These are phyloP conservation scores for Nemoura dubitans DNA, from an alignment of 2,888 invertebrate species.

Conservation along the genomic window DNA sequence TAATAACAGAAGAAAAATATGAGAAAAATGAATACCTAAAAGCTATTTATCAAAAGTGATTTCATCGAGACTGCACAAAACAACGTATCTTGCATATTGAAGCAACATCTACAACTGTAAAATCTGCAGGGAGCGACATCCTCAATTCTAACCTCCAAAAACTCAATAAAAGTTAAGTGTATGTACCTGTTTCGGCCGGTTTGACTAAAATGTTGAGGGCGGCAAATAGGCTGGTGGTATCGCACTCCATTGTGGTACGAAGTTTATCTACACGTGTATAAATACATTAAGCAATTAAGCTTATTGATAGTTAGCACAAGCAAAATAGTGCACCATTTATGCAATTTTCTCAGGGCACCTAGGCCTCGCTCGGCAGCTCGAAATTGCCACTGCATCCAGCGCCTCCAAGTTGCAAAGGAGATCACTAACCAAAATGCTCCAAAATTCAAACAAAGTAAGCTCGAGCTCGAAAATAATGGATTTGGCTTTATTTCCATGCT, in stretches of 20 bases:
- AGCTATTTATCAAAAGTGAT: too few relatives aligned
- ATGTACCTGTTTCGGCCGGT: slow-evolving; percentile 50
- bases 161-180: background rate
- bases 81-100: background rate
- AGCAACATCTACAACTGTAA: background rate
- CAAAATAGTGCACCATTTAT: slow-evolving; percentile 2
- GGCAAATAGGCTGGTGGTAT: slow-evolving; percentile 41
- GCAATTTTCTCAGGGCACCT: background rate
- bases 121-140: background rate
- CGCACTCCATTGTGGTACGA: slow-evolving; percentile 23
- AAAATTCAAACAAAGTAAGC: background rate
- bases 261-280: background rate
- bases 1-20: too few relatives aligned
- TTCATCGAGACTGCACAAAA: too few relatives aligned
- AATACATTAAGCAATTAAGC: background rate
- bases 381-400: background rate
- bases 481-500: too few relatives aligned
- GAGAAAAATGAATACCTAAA: too few relatives aligned
- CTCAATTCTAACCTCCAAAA: slow-evolving; percentile 3
- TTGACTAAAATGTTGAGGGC: slow-evolving; percentile 49
- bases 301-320: background rate
- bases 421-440: background rate
- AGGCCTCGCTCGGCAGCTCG: background rate
- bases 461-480: background rate
- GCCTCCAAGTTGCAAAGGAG: background rate